Conservation (phyloP, 1,140 invertebrate species). For the Ctenoplectra terminalis region DNA sequence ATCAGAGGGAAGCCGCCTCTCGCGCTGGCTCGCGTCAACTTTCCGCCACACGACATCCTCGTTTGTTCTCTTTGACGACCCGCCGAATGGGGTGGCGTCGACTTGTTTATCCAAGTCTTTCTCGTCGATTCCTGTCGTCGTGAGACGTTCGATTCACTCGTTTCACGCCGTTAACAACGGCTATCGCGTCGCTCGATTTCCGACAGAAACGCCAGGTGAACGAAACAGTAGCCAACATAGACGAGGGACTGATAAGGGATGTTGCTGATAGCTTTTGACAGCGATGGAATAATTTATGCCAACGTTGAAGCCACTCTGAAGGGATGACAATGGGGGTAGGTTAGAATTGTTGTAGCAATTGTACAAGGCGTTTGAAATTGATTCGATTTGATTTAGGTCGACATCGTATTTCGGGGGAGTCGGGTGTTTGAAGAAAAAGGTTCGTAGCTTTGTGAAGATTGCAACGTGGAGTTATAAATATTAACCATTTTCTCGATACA, state of each 20-base stretch:
- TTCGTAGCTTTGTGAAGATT: too few relatives aligned
- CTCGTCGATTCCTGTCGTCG: constrained; percentile 48
- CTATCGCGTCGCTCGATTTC: constrained; percentile 16
- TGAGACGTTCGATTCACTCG: constrained; percentile 27
- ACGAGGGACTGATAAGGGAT: not conserved
- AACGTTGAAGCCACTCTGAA: too few relatives aligned
- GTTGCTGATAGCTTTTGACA: not conserved
- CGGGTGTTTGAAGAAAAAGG: too few relatives aligned
- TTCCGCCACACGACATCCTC: constrained; percentile 39
- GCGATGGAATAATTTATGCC: constrained; percentile 9
- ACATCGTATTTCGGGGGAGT: too few relatives aligned
- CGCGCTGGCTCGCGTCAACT: constrained; percentile 46
- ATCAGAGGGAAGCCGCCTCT: constrained; percentile 49
- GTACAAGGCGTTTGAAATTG: not conserved
- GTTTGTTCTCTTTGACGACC: constrained; percentile 53
- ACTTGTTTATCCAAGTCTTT: constrained; percentile 58
- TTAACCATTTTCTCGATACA: too few relatives aligned
- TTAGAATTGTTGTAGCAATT: too few relatives aligned
- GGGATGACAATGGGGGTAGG: not conserved
- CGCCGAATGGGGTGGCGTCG: constrained; percentile 37
- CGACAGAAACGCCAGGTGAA: constrained; percentile 6
- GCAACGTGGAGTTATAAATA: too few relatives aligned
- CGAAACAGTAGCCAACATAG: not conserved
- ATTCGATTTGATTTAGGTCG: not conserved
- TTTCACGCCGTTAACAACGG: constrained; percentile 51